phyloP scores from a whole-genome alignment of 1,140 invertebrate genomes.

The Asbolus verrucosus region DNA sequence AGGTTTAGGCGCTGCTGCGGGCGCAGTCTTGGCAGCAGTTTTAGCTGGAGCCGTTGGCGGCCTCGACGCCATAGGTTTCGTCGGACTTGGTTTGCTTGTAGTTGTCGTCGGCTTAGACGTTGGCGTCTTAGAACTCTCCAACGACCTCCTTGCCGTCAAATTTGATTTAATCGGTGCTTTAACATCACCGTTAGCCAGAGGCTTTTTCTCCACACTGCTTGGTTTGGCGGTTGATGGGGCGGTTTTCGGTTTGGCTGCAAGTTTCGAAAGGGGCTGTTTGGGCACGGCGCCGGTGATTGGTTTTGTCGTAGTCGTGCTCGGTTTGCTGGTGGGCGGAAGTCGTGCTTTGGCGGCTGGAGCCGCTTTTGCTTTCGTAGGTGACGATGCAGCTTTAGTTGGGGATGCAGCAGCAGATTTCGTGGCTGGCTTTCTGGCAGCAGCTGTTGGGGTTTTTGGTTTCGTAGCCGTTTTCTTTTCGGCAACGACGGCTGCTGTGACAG shows the following conservation, averaged over 20 bases:
- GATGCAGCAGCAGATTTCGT: constrained; percentile 50
- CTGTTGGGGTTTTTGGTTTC: constrained; percentile 52
- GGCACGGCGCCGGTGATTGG: constrained; percentile 43
- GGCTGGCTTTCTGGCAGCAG: constrained; percentile 55
- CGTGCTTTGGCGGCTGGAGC: constrained; percentile 50
- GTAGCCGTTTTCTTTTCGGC: constrained; percentile 50
- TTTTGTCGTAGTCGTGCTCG: neutral
- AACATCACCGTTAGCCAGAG: constrained; percentile 69
- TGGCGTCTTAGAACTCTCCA: constrained; percentile 41
- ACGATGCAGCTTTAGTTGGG: constrained; percentile 51
- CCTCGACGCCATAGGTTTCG: constrained; percentile 32
- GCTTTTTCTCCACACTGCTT: constrained; percentile 66
- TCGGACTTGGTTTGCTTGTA: constrained; percentile 9
- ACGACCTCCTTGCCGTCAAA: constrained; percentile 44
- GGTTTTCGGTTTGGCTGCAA: constrained; percentile 44
- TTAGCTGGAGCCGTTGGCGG: constrained; percentile 22
- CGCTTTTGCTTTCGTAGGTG: constrained; percentile 51
- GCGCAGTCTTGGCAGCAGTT: constrained; percentile 21
- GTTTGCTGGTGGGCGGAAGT: constrained; percentile 45
- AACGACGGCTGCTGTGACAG: constrained; percentile 49
- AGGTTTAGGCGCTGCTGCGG: constrained; percentile 19
- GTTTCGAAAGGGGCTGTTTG: constrained; percentile 43
- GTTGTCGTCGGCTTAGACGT: constrained; percentile 46
- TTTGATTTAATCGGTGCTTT: constrained; percentile 60
- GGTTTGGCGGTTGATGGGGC: constrained; percentile 49